Conservation (phyloP, 64 coral and sea anemone genomes). For the Anthopleura sola region DNA sequence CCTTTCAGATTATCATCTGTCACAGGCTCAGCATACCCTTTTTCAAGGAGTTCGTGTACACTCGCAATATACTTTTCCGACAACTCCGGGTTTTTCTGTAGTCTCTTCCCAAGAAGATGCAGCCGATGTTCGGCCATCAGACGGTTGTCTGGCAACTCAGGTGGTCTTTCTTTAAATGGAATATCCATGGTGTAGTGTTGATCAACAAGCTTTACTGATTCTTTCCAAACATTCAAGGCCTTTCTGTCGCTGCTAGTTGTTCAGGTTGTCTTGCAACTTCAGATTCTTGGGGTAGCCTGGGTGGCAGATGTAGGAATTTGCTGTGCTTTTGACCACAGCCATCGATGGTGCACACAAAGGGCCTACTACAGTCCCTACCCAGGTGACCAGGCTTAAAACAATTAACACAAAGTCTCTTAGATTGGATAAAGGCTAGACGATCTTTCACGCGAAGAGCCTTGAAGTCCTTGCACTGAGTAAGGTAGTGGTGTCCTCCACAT, state of each 20-base stretch:
- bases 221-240: constrained; percentile 38
- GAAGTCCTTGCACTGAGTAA: constrained; percentile 44
- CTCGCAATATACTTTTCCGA: not conserved
- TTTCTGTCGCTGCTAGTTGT: constrained; percentile 10
- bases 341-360: constrained; percentile 41
- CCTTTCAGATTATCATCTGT: not conserved
- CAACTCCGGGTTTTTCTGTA: constrained; percentile 5
- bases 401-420: constrained; percentile 37
- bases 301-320: constrained; percentile 41
- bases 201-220: constrained; percentile 42
- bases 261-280: not conserved
- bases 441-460: constrained; percentile 28
- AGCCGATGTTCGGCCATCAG: constrained; percentile 41
- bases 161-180: constrained; percentile 50
- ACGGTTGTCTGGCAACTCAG: constrained; percentile 51
- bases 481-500: constrained; percentile 38
- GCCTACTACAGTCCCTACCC: constrained; percentile 20
- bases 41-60: not conserved
- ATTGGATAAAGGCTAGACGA: constrained; percentile 39
- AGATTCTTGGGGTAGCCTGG: constrained; percentile 27
- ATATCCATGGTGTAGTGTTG: constrained; percentile 50
- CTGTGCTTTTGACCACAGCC: constrained; percentile 50
- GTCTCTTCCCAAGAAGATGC: constrained; percentile 28
- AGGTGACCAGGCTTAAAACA: constrained; percentile 58
- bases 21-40: constrained; percentile 31